Evolutionary conservation across 2,888 invertebrate species (phyloP).

Genomic region (Microplitis manilae): DNA sequence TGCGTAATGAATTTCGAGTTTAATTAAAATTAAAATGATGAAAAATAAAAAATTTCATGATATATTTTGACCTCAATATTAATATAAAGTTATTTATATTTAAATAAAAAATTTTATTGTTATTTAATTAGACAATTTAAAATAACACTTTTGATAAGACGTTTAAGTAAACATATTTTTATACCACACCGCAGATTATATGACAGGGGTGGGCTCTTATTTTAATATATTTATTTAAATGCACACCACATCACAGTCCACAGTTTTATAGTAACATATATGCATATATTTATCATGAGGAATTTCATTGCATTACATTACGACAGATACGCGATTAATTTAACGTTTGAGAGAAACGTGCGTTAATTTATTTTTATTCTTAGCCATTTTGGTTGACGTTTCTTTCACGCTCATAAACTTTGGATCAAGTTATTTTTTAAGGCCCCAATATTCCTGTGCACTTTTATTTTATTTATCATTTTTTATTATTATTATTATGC

Average conservation of each 20-base stretch:
- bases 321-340: slow-evolving; percentile 2
- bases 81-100: not conserved
- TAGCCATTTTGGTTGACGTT: not conserved
- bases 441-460: slow-evolving; percentile 9
- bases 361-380: not conserved
- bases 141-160: not conserved
- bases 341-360: not conserved
- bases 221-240: not conserved
- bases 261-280: not conserved
- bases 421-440: not conserved
- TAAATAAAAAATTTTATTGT: not conserved
- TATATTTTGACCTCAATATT: not conserved
- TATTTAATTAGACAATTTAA: not conserved
- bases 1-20: too few species aligned
- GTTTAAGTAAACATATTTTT: not conserved
- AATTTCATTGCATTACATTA: slow-evolving; percentile 3
- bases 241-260: not conserved
- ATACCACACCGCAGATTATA: not conserved
- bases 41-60: too few species aligned
- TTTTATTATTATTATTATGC: slow-evolving; percentile 34
- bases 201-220: not conserved
- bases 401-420: slow-evolving; percentile 5
- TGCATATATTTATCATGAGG: not conserved
- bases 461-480: slow-evolving; percentile 36
- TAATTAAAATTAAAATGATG: too few species aligned